Conservation (phyloP, 2,113 vertebrate species). For the Eonycteris spelaea region DNA sequence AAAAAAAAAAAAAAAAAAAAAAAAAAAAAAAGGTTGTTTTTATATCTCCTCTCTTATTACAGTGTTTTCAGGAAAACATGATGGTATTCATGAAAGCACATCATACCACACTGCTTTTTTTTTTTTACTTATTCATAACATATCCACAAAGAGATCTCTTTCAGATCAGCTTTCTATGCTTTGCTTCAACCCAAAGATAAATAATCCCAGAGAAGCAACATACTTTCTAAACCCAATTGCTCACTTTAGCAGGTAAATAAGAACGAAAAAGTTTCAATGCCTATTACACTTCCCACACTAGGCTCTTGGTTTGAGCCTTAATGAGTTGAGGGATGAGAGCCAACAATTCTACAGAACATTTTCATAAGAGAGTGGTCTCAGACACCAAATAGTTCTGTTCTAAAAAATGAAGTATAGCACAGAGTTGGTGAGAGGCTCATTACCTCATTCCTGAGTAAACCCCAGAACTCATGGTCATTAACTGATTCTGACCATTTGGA, state of each 20-base stretch:
- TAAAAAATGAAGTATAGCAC: not conserved
- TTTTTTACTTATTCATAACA: not conserved
- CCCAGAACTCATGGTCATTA: not conserved
- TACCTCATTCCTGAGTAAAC: not conserved
- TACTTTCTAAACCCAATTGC: not conserved
- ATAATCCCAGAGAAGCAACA: not conserved
- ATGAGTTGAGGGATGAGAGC: not conserved
- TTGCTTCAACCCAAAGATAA: constrained; percentile 23
- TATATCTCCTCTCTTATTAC: not conserved
- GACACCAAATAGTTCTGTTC: not conserved
- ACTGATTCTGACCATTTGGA: not conserved
- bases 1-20: not conserved
- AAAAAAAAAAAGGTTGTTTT: not conserved
- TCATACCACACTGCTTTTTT: not conserved
- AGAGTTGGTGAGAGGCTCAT: not conserved
- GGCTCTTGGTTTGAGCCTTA: not conserved
- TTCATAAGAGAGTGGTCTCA: not conserved
- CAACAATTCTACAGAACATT: not conserved
- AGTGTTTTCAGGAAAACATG: not conserved
- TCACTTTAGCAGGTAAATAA: not conserved
- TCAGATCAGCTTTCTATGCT: not conserved
- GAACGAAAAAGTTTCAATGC: not conserved
- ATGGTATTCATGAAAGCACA: not conserved
- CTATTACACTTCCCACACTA: not conserved
- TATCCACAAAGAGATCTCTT: not conserved